A percentile compares a stretch with the other conserved stretches of the same genome.
phyloP scores from a whole-genome alignment of 2,113 vertebrate species.

The Budorcas taxicolor region DNA sequence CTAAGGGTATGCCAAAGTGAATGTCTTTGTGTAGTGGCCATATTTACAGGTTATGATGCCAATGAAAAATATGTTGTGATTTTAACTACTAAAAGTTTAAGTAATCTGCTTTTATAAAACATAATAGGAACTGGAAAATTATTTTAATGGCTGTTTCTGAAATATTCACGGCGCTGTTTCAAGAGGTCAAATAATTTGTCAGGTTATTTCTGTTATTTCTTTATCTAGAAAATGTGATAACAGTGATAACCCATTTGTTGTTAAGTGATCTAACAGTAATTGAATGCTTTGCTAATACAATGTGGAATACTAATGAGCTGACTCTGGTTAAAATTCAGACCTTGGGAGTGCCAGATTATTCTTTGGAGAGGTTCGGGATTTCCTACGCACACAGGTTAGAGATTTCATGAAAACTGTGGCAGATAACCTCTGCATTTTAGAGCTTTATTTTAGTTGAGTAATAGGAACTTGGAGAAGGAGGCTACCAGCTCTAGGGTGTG shows the following conservation, averaged over 20 bases:
- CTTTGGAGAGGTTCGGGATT: neutral
- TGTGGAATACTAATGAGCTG: neutral
- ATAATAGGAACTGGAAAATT: neutral
- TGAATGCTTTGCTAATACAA: neutral
- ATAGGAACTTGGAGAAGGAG: neutral
- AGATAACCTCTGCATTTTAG: neutral
- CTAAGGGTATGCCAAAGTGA: neutral
- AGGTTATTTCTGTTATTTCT: neutral
- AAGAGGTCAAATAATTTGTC: neutral
- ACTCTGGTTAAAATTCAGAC: neutral
- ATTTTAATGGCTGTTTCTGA: neutral
- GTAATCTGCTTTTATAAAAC: neutral
- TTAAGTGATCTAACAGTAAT: neutral
- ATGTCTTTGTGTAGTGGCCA: neutral
- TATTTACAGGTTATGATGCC: neutral
- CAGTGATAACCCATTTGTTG: neutral
- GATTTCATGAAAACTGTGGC: neutral
- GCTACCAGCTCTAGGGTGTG: neutral
- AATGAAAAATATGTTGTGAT: neutral
- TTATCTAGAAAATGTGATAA: neutral
- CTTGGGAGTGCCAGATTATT: constrained; percentile 1
- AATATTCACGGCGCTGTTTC: neutral
- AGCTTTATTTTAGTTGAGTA: neutral
- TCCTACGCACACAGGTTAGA: neutral
- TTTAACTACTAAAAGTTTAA: constrained; percentile 17